Conservation (phyloP, 2,113 vertebrate species). For the Myotis lucifugus region DNA sequence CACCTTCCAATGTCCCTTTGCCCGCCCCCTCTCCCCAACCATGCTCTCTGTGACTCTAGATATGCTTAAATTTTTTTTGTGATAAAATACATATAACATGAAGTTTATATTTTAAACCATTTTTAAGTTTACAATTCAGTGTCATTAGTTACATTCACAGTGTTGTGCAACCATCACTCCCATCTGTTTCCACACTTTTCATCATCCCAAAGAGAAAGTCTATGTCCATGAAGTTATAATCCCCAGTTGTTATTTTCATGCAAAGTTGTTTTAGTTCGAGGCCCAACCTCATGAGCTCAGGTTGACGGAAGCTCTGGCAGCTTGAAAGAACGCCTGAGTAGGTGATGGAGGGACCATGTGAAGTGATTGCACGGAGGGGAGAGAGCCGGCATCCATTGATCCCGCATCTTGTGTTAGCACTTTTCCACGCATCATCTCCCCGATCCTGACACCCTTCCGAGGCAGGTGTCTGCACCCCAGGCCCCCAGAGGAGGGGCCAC, state of each 20-base stretch:
- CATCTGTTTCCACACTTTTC: background rate
- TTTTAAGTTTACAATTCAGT: background rate
- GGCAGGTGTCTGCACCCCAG: too few species aligned
- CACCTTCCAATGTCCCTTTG: background rate
- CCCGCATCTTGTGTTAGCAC: background rate
- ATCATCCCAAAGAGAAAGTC: background rate
- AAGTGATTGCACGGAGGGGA: background rate
- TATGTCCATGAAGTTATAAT: background rate
- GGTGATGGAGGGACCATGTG: background rate
- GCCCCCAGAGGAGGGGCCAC: background rate
- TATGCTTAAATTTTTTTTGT: background rate
- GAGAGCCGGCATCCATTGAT: background rate
- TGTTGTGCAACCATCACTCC: background rate
- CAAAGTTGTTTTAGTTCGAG: slow-evolving; percentile 64
- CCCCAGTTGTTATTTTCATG: slow-evolving; percentile 20
- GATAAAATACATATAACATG: background rate
- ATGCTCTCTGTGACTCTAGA: background rate
- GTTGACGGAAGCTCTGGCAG: slow-evolving; percentile 18
- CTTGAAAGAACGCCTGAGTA: background rate
- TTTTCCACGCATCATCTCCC: background rate
- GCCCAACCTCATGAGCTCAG: background rate
- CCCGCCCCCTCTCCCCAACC: rapidly evolving
- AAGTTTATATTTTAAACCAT: background rate
- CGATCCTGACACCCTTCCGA: background rate
- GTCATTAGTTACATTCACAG: background rate